Evolutionary conservation across 2,113 vertebrate species (phyloP).

Genomic region (Odobenus rosmarus): DNA sequence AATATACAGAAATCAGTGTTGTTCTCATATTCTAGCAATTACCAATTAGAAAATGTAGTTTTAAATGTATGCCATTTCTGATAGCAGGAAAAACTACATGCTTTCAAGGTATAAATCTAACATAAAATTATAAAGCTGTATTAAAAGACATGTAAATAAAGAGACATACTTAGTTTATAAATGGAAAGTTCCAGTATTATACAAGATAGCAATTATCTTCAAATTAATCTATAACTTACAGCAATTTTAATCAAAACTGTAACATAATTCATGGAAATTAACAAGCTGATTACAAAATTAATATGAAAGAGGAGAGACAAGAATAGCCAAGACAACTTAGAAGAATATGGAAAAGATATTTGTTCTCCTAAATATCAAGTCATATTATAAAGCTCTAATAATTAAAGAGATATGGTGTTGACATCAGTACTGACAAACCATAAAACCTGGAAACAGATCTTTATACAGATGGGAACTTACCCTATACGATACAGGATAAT

Average conservation of each 20-base stretch:
- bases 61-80: not conserved
- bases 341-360: not conserved
- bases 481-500: not conserved
- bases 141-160: not conserved
- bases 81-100: not conserved
- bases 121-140: not conserved
- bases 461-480: not conserved
- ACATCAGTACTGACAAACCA: not conserved
- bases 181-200: not conserved
- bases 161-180: not conserved
- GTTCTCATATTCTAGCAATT: not conserved
- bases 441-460: not conserved
- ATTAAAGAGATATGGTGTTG: not conserved
- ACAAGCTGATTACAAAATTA: conserved; percentile 13
- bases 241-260: not conserved
- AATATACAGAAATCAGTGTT: not conserved
- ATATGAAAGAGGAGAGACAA: not conserved
- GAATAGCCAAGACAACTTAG: not conserved
- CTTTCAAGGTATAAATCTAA: not conserved
- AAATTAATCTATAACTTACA: not conserved
- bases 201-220: conserved; percentile 6
- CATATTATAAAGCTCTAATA: not conserved
- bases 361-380: not conserved
- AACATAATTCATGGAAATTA: not conserved
- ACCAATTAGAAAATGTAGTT: conserved; percentile 17